These are phyloP conservation scores for Eristalis tenax DNA, from an alignment of 2,888 invertebrate genomes.

Conservation along the genomic window DNA sequence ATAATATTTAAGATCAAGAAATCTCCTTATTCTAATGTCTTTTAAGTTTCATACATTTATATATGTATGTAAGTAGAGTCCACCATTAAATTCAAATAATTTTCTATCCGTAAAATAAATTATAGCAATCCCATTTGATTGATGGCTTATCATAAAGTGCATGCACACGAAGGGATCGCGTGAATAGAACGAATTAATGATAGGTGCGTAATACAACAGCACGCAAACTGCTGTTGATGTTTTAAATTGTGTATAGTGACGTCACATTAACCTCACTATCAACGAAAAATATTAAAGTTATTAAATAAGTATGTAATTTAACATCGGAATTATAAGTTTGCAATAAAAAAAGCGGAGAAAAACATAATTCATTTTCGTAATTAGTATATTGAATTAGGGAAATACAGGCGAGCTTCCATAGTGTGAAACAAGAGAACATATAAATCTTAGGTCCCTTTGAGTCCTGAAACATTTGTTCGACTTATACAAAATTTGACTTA, in stretches of 20 bases:
- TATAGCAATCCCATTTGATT: conserved; percentile 38
- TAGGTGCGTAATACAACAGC: not conserved
- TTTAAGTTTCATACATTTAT: not conserved
- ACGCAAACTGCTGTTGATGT: not conserved
- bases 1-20: not conserved
- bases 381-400: too few species aligned
- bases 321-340: too few species aligned
- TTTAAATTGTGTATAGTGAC: not conserved
- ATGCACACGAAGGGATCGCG: conserved; percentile 19
- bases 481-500: too few species aligned
- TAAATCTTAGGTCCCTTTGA: too few species aligned
- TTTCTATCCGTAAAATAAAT: not conserved
- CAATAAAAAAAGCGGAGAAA: too few species aligned
- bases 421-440: too few species aligned
- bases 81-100: not conserved
- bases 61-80: not conserved
- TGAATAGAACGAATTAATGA: conserved; percentile 25
- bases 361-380: too few species aligned
- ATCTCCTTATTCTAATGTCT: not conserved
- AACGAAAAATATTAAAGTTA: not conserved
- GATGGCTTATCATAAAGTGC: conserved; percentile 28
- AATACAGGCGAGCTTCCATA: too few species aligned
- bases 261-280: not conserved
- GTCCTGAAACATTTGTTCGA: too few species aligned
- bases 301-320: not conserved